Evolutionary conservation across 1,140 invertebrate genomes (phyloP).

Genomic region (Drosophila murphyi): DNA sequence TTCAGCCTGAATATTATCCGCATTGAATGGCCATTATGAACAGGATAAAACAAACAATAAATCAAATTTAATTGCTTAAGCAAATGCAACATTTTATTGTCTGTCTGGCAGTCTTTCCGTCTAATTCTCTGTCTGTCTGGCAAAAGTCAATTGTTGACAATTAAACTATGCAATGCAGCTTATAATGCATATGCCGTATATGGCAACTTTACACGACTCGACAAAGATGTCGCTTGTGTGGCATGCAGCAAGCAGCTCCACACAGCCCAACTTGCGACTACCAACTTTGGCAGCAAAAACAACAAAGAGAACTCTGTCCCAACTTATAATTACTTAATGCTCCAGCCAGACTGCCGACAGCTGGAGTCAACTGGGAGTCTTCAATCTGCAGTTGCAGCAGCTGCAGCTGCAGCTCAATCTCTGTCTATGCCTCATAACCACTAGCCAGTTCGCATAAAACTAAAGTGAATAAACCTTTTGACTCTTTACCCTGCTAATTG

Average conservation of each 20-base stretch:
- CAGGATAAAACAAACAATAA: slow-evolving; percentile 31
- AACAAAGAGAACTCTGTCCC: slow-evolving; percentile 34
- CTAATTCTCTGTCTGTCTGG: slow-evolving; percentile 11
- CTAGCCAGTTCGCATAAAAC: slow-evolving; percentile 39
- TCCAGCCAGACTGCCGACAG: slow-evolving; percentile 43
- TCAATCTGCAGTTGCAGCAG: slow-evolving; percentile 14
- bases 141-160: slow-evolving; percentile 74
- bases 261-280: slow-evolving; percentile 51
- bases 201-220: neutral
- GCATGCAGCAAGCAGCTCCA: slow-evolving; percentile 45
- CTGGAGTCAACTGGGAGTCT: neutral
- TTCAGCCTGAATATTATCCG: neutral
- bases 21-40: slow-evolving; percentile 12
- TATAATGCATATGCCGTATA: slow-evolving; percentile 70
- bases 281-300: slow-evolving; percentile 59
- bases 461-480: slow-evolving; percentile 77
- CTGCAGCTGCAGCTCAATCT: slow-evolving; percentile 9
- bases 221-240: slow-evolving; percentile 38
- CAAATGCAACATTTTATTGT: slow-evolving; percentile 20
- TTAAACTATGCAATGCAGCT: slow-evolving; percentile 77
- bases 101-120: slow-evolving; percentile 2
- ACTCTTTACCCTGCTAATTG: slow-evolving; percentile 60
- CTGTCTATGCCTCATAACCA: slow-evolving; percentile 28
- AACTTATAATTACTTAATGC: slow-evolving; percentile 82
- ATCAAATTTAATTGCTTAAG: slow-evolving; percentile 25